These are phyloP conservation scores for Hafferia zeledoni DNA, from an alignment of 2,797 vertebrate genomes.

Conservation along the genomic window DNA sequence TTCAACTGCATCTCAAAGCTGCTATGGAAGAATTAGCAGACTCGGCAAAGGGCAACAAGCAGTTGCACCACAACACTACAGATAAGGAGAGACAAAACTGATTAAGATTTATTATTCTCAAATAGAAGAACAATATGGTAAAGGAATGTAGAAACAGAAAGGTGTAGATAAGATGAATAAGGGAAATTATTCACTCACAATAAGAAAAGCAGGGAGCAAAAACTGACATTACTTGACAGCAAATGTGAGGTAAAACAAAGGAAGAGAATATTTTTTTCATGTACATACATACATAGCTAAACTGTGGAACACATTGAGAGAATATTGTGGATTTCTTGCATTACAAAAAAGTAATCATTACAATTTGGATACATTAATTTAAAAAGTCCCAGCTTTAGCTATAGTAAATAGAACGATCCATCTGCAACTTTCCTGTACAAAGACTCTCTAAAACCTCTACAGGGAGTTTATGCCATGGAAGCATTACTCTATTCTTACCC, in stretches of 20 bases:
- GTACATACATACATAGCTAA: not conserved
- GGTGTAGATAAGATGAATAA: not conserved
- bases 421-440: not conserved
- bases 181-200: not conserved
- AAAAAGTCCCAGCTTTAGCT: not conserved
- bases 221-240: not conserved
- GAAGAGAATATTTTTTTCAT: accelerated
- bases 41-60: not conserved
- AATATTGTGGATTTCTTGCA: not conserved
- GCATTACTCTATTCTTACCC: not conserved
- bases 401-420: not conserved
- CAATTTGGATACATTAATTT: not conserved
- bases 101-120: not conserved
- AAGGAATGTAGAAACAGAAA: not conserved
- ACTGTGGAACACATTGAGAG: not conserved
- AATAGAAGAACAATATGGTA: not conserved
- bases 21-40: not conserved
- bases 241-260: not conserved
- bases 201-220: not conserved
- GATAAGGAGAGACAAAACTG: not conserved
- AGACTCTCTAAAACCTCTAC: not conserved
- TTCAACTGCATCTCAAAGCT: not conserved
- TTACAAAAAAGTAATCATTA: not conserved
- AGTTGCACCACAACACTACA: not conserved
- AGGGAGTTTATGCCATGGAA: not conserved